Percentiles rank a stretch among this genome's conserved stretches.
phyloP scores from a whole-genome alignment of 2,113 vertebrate species.

The Potamarius usumacintae region DNA sequence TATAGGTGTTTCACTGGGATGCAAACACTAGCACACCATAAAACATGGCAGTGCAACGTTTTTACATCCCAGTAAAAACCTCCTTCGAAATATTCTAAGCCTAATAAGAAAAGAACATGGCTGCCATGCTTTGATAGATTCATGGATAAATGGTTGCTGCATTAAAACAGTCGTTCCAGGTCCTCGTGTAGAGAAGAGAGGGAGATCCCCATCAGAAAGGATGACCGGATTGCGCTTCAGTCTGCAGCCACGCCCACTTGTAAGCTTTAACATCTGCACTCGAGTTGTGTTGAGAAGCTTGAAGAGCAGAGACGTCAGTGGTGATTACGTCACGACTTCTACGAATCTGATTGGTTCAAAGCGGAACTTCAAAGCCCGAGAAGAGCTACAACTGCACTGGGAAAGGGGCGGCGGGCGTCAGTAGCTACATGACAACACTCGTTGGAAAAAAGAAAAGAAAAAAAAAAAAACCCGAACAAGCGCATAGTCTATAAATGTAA shows the following conservation, averaged over 20 bases:
- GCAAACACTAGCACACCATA: not conserved
- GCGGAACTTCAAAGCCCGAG: slow-evolving; percentile 89
- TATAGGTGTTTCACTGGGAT: not conserved
- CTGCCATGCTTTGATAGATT: not conserved
- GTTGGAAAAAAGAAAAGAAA: slow-evolving; percentile 73
- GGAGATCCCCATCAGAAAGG: not conserved
- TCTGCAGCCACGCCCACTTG: slow-evolving; percentile 37
- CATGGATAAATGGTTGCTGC: slow-evolving; percentile 7
- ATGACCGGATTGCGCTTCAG: slow-evolving; percentile 17
- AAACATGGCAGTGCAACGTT: not conserved
- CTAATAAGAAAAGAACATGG: not conserved
- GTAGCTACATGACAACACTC: slow-evolving; percentile 79
- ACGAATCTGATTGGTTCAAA: slow-evolving; percentile 82
- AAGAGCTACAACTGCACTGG: slow-evolving; percentile 85
- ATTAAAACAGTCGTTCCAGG: not conserved
- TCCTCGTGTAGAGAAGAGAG: not conserved
- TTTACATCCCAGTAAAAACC: not conserved
- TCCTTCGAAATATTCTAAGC: not conserved
- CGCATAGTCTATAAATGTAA: slow-evolving; percentile 87
- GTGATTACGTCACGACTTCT: slow-evolving; percentile 54
- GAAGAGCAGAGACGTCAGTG: slow-evolving; percentile 27
- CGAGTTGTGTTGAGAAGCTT: slow-evolving; percentile 15
- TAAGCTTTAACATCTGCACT: slow-evolving; percentile 25
- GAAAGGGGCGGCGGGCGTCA: slow-evolving; percentile 84
- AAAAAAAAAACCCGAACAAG: slow-evolving; percentile 73